phyloP scores from a whole-genome alignment of 2,797 vertebrate species.

The Oreochromis mossambicus region DNA sequence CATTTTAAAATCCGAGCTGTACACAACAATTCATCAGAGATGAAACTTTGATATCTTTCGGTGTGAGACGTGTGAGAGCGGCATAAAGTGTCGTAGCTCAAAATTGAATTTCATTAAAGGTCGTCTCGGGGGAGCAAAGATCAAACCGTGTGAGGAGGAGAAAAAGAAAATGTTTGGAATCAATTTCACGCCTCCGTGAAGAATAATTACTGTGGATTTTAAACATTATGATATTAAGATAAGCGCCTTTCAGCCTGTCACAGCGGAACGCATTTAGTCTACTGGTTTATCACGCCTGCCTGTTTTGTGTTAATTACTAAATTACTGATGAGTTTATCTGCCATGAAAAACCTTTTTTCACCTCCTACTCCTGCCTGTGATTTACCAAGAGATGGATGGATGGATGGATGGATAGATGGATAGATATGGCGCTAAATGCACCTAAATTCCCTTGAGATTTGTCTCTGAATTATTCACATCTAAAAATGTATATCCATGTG shows the following conservation, averaged over 20 bases:
- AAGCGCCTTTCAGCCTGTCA: conserved; percentile 56
- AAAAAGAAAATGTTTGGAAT: conserved; percentile 69
- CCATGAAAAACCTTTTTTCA: not conserved
- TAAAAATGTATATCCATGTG: conserved; percentile 1
- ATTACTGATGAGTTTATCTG: conserved; percentile 46
- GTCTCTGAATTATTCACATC: conserved; percentile 28
- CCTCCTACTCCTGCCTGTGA: not conserved
- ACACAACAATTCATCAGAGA: not conserved
- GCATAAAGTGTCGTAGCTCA: conserved; percentile 1
- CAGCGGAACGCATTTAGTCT: conserved; percentile 51
- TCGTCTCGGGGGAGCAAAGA: conserved; percentile 56
- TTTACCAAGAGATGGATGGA: not conserved
- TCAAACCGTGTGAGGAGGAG: conserved; percentile 58
- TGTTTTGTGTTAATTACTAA: conserved; percentile 61
- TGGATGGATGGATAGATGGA: not conserved
- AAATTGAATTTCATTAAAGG: conserved; percentile 55
- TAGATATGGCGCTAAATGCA: not conserved
- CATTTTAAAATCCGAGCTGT: not conserved
- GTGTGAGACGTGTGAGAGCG: conserved; percentile 25
- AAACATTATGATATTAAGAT: conserved; percentile 70
- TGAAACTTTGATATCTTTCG: conserved; percentile 20
- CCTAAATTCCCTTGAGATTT: not conserved
- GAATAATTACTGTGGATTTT: conserved; percentile 73
- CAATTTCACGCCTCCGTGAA: conserved; percentile 73
- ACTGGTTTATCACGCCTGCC: conserved; percentile 46